Conservation (phyloP, 2,888 invertebrate genomes). For the Seira sanloemensis region DNA sequence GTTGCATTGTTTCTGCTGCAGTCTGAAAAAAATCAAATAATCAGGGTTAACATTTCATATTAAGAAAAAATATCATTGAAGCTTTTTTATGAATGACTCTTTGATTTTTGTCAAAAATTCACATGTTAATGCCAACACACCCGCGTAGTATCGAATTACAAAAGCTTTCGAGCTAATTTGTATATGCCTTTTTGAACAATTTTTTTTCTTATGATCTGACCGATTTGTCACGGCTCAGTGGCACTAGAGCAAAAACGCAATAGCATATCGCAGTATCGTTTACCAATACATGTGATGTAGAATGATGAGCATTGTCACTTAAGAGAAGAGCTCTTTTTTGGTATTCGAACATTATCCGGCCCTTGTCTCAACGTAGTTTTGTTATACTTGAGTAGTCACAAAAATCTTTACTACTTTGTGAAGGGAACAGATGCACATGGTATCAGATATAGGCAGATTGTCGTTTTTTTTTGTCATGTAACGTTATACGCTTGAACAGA, state of each 20-base stretch:
- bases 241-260: constrained; percentile 36
- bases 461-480: constrained; percentile 14
- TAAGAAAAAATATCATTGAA: constrained; percentile 12
- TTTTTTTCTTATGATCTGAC: constrained; percentile 59
- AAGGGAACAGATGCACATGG: constrained; percentile 11
- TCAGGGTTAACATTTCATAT: not conserved
- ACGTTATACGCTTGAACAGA: constrained; percentile 13
- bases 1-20: constrained; percentile 39
- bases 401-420: not conserved
- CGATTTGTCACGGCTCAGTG: constrained; percentile 63
- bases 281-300: not conserved
- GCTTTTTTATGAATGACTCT: constrained; percentile 15
- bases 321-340: not conserved
- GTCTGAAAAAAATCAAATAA: constrained; percentile 22
- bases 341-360: constrained; percentile 47
- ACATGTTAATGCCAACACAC: not conserved
- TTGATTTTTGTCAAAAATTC: constrained; percentile 19
- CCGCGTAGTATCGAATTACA: not conserved
- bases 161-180: not conserved
- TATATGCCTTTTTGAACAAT: constrained; percentile 30
- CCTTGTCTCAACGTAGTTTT: constrained; percentile 22
- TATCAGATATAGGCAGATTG: not conserved
- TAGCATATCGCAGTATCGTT: constrained; percentile 14
- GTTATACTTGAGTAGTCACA: constrained; percentile 56
- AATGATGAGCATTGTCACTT: constrained; percentile 13